Conservation (phyloP, 1,140 invertebrate genomes). For the Idris sp. region DNA sequence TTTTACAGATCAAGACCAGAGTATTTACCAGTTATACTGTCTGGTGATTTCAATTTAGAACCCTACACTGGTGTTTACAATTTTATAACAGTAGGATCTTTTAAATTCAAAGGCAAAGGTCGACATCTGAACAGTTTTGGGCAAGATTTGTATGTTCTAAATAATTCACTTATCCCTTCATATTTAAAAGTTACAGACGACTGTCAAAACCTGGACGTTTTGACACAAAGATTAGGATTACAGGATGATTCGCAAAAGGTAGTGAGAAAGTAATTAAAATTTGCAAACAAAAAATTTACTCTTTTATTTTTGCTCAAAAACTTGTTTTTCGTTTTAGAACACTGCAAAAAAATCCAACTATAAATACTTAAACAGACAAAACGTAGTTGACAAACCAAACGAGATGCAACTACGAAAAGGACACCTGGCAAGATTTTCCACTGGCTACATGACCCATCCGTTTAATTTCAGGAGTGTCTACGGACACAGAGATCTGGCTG, state of each 20-base stretch:
- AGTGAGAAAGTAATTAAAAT: constrained; percentile 26
- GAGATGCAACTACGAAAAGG: constrained; percentile 65
- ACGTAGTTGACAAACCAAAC: constrained; percentile 12
- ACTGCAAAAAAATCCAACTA: not conserved
- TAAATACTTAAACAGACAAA: constrained; percentile 11
- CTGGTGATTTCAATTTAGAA: constrained; percentile 93
- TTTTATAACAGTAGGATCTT: constrained; percentile 83
- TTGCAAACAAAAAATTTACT: constrained; percentile 50
- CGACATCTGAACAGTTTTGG: constrained; percentile 64
- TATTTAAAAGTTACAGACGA: constrained; percentile 81
- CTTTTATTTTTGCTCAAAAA: constrained; percentile 10
- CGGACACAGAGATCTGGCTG: constrained; percentile 20
- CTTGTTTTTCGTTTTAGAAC: too few species aligned
- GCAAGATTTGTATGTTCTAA: constrained; percentile 45
- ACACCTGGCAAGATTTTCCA: constrained; percentile 73
- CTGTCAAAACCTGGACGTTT: constrained; percentile 82
- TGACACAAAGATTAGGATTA: constrained; percentile 72
- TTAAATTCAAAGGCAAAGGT: constrained; percentile 80
- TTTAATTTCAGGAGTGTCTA: constrained; percentile 42
- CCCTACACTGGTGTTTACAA: constrained; percentile 85
- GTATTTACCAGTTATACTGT: constrained; percentile 88
- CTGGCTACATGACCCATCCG: constrained; percentile 63
- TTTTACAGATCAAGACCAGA: constrained; percentile 66
- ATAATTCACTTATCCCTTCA: constrained; percentile 78
- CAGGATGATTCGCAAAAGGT: constrained; percentile 64